Base-by-base conservation (phyloP, 1,140 invertebrate species). In the Pogonomyrmex californicus region DNA sequence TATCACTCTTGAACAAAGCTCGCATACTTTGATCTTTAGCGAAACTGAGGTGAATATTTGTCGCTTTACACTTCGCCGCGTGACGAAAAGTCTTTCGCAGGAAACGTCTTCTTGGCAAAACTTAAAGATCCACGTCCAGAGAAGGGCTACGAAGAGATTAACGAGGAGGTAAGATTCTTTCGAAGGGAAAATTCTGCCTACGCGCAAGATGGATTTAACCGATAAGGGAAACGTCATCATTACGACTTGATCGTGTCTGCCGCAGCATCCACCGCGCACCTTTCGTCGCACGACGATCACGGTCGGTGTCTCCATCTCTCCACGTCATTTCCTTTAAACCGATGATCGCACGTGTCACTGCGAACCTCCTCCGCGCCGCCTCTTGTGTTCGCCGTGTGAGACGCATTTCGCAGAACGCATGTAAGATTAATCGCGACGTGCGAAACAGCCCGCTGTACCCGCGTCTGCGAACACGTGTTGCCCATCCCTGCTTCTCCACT, bases 351-450 rank as follows among this genome's bases (percentile, higher is more conserved):
- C 60, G 30, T 41, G 77, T 81, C 63, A 68, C 60, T 47, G 23
- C 60, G 60, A 65, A 14, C 23, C 79, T 73, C 51, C 17, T 1
- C 38, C 63, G 41, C 41, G 4, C 23, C 78, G 23, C 30, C 17
- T 30, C 33, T 65, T 44, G 41, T 56, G 71, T 54, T 78, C 44
- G 58, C 30, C 87, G 71, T 38, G 41, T 86, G 81, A 68, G 82
- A 88, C 83, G 65, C 76, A 47, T 89, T 89, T 88, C 88, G 83
- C 83, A 62, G 88, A 89, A 89, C 63, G 68, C 76, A 77, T 79
- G 70, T 76, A 88, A 89, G 87, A 89, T 89, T 89, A 89, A 89
- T 89, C 87, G 87, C 62, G 77, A 83, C 85, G 70, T 54, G 68
- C 66, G 75, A 89, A 88, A 82, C 83, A 76, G 87, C 51, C 83